Conservation (phyloP, 2,797 vertebrate genomes). For the Hoplostethus mediterraneus region DNA sequence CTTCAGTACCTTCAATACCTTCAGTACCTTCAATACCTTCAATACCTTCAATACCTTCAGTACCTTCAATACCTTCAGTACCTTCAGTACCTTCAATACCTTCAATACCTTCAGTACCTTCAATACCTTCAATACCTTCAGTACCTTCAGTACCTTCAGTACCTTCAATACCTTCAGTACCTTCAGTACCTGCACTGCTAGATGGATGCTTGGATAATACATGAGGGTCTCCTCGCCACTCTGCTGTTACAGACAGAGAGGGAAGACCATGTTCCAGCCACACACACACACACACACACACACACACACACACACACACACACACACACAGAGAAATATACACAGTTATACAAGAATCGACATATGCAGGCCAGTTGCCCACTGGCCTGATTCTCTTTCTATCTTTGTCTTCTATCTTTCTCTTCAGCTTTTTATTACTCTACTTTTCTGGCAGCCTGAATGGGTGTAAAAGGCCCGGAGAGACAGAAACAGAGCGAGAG, state of each 20-base stretch:
- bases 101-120: no score
- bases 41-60: no score
- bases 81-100: no score
- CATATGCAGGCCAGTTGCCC: not conserved
- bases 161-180: no score
- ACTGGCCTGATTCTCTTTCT: not conserved
- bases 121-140: no score
- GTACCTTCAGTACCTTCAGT: no score
- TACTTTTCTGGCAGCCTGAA: not conserved
- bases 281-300: not conserved
- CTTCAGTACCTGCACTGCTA: slow-evolving; percentile 6
- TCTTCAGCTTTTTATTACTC: not conserved
- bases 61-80: no score
- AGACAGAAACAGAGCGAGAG: not conserved
- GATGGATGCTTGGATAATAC: slow-evolving; percentile 49
- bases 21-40: no score
- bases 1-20: no score
- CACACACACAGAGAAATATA: not conserved
- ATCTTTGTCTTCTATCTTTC: slow-evolving; percentile 1
- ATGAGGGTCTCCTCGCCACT: slow-evolving; percentile 24
- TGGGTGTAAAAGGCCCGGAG: not conserved
- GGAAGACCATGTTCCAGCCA: not conserved
- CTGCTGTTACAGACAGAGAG: slow-evolving; percentile 16
- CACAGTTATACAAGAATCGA: not conserved
- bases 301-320: slow-evolving; percentile 21